A percentile compares a stretch with the other conserved stretches of the same genome.
Evolutionary conservation across 1,140 invertebrate species (phyloP).

Genomic region (Zaprionus kolodkinae): DNA sequence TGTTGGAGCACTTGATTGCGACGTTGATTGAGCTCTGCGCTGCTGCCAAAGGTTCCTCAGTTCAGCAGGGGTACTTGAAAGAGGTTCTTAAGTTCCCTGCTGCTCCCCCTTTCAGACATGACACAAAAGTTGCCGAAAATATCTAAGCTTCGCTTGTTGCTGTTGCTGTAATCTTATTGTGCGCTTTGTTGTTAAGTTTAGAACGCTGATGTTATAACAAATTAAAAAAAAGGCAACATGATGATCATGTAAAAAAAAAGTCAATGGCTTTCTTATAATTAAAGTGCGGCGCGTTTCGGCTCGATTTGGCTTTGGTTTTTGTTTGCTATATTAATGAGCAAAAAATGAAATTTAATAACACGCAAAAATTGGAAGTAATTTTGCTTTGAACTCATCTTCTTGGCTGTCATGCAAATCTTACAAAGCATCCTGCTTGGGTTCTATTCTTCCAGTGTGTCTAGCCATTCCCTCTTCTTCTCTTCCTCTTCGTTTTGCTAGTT

Average conservation of each 20-base stretch:
- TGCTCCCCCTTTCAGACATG: not conserved
- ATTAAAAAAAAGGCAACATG: constrained; percentile 49
- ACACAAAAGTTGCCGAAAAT: constrained; percentile 23
- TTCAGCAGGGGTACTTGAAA: not conserved
- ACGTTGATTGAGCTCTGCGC: constrained; percentile 64
- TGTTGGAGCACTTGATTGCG: constrained; percentile 59
- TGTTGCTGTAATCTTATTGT: constrained; percentile 63
- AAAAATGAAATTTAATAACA: constrained; percentile 52
- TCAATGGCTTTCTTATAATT: constrained; percentile 80
- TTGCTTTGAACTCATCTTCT: constrained; percentile 37
- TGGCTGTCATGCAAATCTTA: constrained; percentile 66
- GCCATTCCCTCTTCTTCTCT: not conserved
- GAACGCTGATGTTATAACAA: constrained; percentile 80
- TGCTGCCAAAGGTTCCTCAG: constrained; percentile 29
- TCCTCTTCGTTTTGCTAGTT: constrained; percentile 44
- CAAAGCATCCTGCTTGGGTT: constrained; percentile 56
- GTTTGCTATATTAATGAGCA: constrained; percentile 60
- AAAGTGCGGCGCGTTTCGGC: constrained; percentile 49
- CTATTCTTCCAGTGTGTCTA: not conserved
- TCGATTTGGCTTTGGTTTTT: constrained; percentile 13
- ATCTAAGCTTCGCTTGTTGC: constrained; percentile 19
- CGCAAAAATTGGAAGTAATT: constrained; percentile 46
- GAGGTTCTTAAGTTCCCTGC: not conserved
- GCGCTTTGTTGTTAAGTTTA: constrained; percentile 71
- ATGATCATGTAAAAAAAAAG: constrained; percentile 69